phyloP scores from a whole-genome alignment of 2,888 invertebrate species.

The Nesidiocoris tenuis region DNA sequence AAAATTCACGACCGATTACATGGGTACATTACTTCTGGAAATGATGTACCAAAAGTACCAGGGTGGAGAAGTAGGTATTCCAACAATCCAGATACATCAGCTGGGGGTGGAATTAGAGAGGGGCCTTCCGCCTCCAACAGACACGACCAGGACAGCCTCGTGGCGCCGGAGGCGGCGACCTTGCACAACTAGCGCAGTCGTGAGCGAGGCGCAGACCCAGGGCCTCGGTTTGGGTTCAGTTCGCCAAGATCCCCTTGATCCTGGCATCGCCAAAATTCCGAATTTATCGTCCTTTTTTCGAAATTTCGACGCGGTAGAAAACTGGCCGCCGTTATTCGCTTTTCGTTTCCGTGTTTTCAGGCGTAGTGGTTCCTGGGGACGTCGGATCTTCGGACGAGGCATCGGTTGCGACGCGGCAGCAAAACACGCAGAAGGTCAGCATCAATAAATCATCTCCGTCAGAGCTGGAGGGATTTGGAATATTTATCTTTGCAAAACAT shows the following conservation, averaged over 20 bases:
- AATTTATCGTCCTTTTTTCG: neutral
- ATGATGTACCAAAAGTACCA: too few species aligned
- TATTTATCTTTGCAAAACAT: neutral
- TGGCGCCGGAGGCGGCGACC: slow-evolving; percentile 36
- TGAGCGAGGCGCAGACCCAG: slow-evolving; percentile 22
- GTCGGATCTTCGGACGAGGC: neutral
- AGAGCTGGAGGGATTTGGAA: neutral
- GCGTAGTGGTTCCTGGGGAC: neutral
- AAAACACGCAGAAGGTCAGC: slow-evolving; percentile 27
- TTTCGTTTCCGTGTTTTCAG: neutral
- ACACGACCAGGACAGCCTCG: slow-evolving; percentile 3
- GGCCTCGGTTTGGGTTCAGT: neutral
- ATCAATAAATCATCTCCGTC: slow-evolving; percentile 14
- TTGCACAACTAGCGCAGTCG: slow-evolving; percentile 37
- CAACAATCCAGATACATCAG: neutral
- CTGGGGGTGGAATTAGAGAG: slow-evolving; percentile 11
- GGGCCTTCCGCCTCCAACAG: neutral
- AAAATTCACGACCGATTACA: too few species aligned
- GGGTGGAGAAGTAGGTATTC: too few species aligned
- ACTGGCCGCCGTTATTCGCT: too few species aligned
- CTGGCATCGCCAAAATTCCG: neutral
- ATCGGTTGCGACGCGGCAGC: slow-evolving; percentile 3
- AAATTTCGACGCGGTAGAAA: too few species aligned
- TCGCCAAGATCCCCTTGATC: neutral
- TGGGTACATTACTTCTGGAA: too few species aligned